Conservation (phyloP, 2,797 vertebrate genomes). For the Betta splendens region DNA sequence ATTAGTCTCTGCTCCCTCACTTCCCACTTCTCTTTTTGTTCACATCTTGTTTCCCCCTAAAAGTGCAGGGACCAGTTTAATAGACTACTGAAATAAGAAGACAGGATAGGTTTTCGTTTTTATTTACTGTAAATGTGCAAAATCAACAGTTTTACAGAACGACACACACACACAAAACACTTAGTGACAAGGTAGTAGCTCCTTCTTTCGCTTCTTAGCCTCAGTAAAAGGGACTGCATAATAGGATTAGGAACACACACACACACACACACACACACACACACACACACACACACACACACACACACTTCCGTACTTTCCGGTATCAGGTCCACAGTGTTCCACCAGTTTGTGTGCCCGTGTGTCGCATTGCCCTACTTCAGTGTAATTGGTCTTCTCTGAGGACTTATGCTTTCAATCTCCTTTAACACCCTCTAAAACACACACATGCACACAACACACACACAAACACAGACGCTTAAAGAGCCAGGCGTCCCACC, state of each 20-base stretch:
- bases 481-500: slow-evolving; percentile 11
- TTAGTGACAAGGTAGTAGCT: background rate
- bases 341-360: slow-evolving; percentile 32
- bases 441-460: slow-evolving; percentile 29
- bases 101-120: slow-evolving; percentile 10
- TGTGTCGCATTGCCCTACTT: slow-evolving; percentile 59
- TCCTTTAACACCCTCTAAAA: slow-evolving; percentile 38
- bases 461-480: slow-evolving; percentile 18
- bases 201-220: background rate
- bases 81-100: slow-evolving; percentile 6
- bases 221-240: slow-evolving; percentile 51
- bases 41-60: slow-evolving; percentile 13
- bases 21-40: no score
- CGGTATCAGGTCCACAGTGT: slow-evolving; percentile 18
- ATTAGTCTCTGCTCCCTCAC: slow-evolving; percentile 28
- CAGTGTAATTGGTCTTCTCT: slow-evolving; percentile 61
- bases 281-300: slow-evolving; percentile 26
- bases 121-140: background rate
- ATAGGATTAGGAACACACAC: slow-evolving; percentile 57
- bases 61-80: slow-evolving; percentile 11
- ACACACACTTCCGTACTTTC: slow-evolving; percentile 34
- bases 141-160: no score
- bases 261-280: slow-evolving; percentile 26
- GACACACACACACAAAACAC: slow-evolving; percentile 15
- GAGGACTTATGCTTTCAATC: slow-evolving; percentile 55